Evolutionary conservation across 1,140 invertebrate species (phyloP).

Genomic region (Sitodiplosis mosellana): DNA sequence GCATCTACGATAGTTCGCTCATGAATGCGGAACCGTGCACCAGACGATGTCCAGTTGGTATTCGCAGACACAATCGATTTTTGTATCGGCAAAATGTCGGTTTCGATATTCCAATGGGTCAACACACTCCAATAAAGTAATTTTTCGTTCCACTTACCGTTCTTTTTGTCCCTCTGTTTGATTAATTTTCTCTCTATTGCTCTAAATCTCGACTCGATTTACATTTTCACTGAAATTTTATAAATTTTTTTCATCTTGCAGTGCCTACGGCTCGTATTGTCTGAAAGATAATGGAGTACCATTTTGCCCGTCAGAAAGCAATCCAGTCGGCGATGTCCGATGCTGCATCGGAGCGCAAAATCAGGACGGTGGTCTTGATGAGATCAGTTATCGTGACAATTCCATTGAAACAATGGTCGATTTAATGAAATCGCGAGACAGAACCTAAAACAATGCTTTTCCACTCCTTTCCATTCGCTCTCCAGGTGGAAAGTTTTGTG

Average conservation of each 20-base stretch:
- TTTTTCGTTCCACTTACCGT: too few relatives aligned
- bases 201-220: neutral
- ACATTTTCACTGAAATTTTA: neutral
- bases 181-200: too few relatives aligned
- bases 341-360: constrained; percentile 35
- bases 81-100: constrained; percentile 15
- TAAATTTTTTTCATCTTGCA: constrained; percentile 13
- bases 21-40: constrained; percentile 29
- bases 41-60: constrained; percentile 26
- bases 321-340: constrained; percentile 37
- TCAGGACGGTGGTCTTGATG: neutral
- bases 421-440: neutral
- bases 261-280: constrained; percentile 46
- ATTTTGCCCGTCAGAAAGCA: constrained; percentile 38
- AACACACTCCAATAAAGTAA: constrained; percentile 33
- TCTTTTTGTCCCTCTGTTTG: too few relatives aligned
- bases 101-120: constrained; percentile 30
- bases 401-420: neutral
- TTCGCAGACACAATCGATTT: constrained; percentile 4
- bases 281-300: constrained; percentile 36
- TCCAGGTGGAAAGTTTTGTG: too few relatives aligned
- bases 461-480: too few relatives aligned
- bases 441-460: too few relatives aligned
- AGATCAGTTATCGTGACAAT: neutral
- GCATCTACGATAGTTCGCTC: constrained; percentile 19